Evolutionary conservation across 2,113 vertebrate species (phyloP).

Genomic region (Noturus placidus): DNA sequence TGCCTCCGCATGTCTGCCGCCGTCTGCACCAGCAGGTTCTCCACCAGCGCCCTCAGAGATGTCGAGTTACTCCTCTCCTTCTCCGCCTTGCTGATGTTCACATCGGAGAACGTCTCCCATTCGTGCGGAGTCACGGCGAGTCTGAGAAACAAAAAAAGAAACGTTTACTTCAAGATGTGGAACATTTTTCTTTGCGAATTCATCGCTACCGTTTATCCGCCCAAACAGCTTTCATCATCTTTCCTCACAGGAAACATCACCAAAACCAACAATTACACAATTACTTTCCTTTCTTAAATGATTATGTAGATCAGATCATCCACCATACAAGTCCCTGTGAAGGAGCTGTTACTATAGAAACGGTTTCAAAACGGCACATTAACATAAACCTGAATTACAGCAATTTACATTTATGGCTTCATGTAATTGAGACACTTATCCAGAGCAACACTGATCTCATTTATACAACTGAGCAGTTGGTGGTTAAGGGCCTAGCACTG

Average conservation of each 20-base stretch:
- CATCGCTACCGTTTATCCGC: neutral
- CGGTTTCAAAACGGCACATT: neutral
- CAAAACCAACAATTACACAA: too few relatives aligned
- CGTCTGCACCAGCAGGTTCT: slow-evolving; percentile 80
- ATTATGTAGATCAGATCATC: too few relatives aligned
- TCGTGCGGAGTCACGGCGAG: slow-evolving; percentile 76
- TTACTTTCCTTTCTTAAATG: too few relatives aligned
- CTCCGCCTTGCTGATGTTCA: slow-evolving; percentile 81
- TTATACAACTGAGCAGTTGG: too few relatives aligned
- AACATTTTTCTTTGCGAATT: neutral
- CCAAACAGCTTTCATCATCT: too few relatives aligned
- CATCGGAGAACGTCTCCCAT: slow-evolving; percentile 81
- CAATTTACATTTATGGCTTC: neutral
- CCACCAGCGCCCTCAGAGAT: slow-evolving; percentile 73
- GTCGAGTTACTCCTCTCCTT: slow-evolving; percentile 81
- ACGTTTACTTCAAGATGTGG: neutral
- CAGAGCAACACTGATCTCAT: too few relatives aligned
- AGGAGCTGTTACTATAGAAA: too few relatives aligned
- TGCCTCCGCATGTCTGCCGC: slow-evolving; percentile 74
- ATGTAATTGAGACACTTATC: too few relatives aligned
- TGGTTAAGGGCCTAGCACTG: too few relatives aligned
- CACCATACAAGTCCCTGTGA: neutral
- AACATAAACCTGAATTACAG: neutral
- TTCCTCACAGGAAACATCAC: too few relatives aligned
- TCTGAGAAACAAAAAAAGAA: slow-evolving; percentile 51